Evolutionary conservation across 2,888 invertebrate species (phyloP).

Genomic region (Caenorhabditis angaria): DNA sequence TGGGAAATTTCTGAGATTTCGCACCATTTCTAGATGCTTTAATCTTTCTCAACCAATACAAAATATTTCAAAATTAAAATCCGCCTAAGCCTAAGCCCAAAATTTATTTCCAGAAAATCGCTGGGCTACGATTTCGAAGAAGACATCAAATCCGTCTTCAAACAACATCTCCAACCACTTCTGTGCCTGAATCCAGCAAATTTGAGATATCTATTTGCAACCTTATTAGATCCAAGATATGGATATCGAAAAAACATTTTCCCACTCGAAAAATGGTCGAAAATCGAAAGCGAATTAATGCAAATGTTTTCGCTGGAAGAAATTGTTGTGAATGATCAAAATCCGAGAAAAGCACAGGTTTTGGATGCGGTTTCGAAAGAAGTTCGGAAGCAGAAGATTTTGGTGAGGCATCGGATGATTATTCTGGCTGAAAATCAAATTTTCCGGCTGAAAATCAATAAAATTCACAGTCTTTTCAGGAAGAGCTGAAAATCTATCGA

Average conservation of each 20-base stretch:
- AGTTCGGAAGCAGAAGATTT: not conserved
- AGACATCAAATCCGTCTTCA: not conserved
- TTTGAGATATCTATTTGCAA: constrained; percentile 6
- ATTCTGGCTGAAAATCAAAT: no score
- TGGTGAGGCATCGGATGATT: no score
- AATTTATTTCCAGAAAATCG: no score
- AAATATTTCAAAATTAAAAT: no score
- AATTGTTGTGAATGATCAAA: not conserved
- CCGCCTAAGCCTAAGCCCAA: no score
- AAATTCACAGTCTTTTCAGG: no score
- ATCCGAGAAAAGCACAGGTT: not conserved
- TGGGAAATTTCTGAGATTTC: no score
- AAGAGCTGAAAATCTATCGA: constrained; percentile 18
- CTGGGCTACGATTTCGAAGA: not conserved
- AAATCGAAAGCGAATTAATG: constrained; percentile 6
- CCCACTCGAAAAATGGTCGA: not conserved
- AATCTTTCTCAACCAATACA: no score
- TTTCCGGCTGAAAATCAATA: no score
- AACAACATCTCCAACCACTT: not conserved
- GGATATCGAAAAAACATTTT: constrained; percentile 5
- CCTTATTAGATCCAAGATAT: constrained; percentile 21
- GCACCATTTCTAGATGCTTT: no score
- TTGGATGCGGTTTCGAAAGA: not conserved
- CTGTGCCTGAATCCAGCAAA: not conserved
- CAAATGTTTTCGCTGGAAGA: constrained; percentile 3